A percentile compares a stretch with the other conserved stretches of the same genome.
Conservation (phyloP, 2,113 vertebrate genomes). For the Stomatorhinus ivindoensis region DNA sequence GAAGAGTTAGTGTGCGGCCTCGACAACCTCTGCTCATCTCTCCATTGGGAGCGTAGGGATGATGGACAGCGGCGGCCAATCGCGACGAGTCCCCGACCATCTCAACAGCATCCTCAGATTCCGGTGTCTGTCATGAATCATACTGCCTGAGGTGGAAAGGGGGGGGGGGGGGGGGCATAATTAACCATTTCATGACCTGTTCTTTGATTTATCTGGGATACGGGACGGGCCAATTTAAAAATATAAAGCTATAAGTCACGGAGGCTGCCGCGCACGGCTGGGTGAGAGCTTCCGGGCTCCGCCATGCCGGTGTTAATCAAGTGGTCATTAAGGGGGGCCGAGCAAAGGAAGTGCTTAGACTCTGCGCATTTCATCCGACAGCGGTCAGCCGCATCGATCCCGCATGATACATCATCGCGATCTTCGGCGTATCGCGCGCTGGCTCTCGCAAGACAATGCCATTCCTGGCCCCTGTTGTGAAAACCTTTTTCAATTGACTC, state of each 20-base stretch:
- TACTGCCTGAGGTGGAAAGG: slow-evolving; percentile 1
- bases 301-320: slow-evolving; percentile 40
- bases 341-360: slow-evolving; percentile 20
- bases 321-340: slow-evolving; percentile 30
- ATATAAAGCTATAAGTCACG: slow-evolving; percentile 57
- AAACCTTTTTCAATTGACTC: slow-evolving; percentile 8
- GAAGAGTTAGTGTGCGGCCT: slow-evolving; percentile 26
- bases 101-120: slow-evolving; percentile 43
- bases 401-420: slow-evolving; percentile 14
- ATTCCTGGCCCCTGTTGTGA: neutral
- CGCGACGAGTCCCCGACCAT: slow-evolving; percentile 35
- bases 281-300: neutral
- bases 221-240: slow-evolving; percentile 60
- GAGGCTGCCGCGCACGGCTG: slow-evolving; percentile 26
- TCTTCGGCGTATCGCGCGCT: slow-evolving; percentile 4
- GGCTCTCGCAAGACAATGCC: neutral
- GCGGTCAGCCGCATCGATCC: slow-evolving; percentile 26
- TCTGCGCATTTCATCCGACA: slow-evolving; percentile 17
- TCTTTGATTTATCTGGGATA: slow-evolving; percentile 71
- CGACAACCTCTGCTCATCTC: slow-evolving; percentile 43
- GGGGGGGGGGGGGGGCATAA: slow-evolving; percentile 52
- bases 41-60: slow-evolving; percentile 46
- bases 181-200: slow-evolving; percentile 69
- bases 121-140: slow-evolving; percentile 58
- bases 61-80: slow-evolving; percentile 39